Percentiles rank a stretch among this genome's conserved stretches.
These are phyloP conservation scores for Kryphioiulus occultus DNA, from an alignment of 2,888 invertebrate genomes.

Conservation along the genomic window DNA sequence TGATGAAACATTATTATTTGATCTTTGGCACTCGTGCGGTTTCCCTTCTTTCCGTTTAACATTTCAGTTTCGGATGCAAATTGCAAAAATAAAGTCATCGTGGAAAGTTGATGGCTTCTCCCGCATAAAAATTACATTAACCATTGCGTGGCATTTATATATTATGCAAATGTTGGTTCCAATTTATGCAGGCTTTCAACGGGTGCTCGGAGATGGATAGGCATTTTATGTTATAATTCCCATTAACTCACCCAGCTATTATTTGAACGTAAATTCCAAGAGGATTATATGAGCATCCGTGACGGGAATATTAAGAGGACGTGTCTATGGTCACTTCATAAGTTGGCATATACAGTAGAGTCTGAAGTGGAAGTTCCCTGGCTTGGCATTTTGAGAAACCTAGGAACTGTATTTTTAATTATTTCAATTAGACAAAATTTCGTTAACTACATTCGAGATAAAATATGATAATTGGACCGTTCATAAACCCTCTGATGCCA, in stretches of 20 bases:
- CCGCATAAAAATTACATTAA: conserved; percentile 19
- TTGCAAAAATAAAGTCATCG: conserved; percentile 12
- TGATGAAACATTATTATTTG: conserved; percentile 19
- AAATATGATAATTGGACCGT: no score
- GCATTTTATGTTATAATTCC: not conserved
- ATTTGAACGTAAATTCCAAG: not conserved
- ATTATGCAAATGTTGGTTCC: not conserved
- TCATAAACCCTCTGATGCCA: no score
- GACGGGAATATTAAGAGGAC: not conserved
- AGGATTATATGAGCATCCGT: not conserved
- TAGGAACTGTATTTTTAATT: no score
- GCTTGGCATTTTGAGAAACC: not conserved
- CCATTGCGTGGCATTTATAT: not conserved
- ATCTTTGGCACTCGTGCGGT: not conserved
- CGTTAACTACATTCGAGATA: no score
- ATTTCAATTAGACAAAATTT: no score
- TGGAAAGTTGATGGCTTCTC: not conserved
- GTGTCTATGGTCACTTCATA: not conserved
- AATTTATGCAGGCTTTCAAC: not conserved
- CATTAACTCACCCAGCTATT: not conserved
- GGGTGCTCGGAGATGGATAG: conserved; percentile 14
- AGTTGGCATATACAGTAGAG: not conserved
- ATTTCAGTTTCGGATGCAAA: not conserved
- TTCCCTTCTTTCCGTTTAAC: not conserved
- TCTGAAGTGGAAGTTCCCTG: not conserved